Evolutionary conservation across 2,797 vertebrate genomes (phyloP).

Genomic region (Spinus olivaceus): DNA sequence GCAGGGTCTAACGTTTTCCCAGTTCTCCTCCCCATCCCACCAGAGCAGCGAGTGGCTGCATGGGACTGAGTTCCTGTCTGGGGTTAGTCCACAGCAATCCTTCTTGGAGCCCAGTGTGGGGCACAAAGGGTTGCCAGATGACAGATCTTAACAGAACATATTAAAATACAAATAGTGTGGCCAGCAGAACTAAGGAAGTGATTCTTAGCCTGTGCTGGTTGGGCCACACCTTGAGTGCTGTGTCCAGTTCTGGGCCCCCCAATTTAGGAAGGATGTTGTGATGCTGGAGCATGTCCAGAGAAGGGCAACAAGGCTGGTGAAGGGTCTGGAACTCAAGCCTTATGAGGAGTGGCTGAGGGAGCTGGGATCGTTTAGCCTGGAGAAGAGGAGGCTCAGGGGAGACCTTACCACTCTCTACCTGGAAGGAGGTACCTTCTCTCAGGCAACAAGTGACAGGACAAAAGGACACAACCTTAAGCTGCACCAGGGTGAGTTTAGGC

Average conservation of each 20-base stretch:
- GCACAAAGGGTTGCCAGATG: background rate
- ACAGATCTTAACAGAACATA: background rate
- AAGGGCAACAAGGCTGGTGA: background rate
- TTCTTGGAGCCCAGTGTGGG: background rate
- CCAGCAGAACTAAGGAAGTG: background rate
- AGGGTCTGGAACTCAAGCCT: background rate
- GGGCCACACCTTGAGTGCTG: background rate
- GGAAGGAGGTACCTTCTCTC: background rate
- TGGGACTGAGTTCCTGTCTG: background rate
- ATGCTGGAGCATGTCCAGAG: background rate
- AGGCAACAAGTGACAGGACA: background rate
- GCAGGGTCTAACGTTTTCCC: background rate
- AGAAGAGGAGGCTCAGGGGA: background rate
- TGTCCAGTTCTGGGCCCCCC: background rate
- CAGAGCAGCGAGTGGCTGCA: fast-evolving
- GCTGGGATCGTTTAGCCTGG: background rate
- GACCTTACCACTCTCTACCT: background rate
- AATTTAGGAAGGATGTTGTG: background rate
- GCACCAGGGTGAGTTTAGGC: background rate
- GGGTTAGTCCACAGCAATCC: background rate
- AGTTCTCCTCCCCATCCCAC: background rate
- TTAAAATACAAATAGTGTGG: background rate
- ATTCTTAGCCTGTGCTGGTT: background rate
- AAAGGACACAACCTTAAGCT: background rate
- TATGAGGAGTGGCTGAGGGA: background rate